Evolutionary conservation across 2,888 invertebrate genomes (phyloP).

Genomic region (Meliscaeva auricollis): DNA sequence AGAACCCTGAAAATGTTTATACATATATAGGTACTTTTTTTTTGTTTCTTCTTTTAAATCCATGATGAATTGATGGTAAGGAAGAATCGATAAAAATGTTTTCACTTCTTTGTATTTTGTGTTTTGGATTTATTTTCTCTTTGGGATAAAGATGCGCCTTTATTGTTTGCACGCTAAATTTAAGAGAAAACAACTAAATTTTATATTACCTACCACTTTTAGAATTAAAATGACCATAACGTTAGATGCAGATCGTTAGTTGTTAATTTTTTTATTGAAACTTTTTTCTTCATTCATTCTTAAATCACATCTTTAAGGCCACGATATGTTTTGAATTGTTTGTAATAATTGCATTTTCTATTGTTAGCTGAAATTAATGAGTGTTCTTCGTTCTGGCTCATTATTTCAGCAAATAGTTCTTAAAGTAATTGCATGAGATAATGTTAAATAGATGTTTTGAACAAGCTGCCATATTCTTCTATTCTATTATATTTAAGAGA

Average conservation of each 20-base stretch:
- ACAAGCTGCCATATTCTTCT: too few relatives aligned
- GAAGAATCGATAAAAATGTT: slow-evolving; percentile 9
- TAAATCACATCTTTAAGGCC: not conserved
- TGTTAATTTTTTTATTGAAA: not conserved
- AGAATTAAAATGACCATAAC: slow-evolving; percentile 16
- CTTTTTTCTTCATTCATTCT: not conserved
- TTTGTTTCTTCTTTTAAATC: not conserved
- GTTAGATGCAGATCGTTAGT: slow-evolving; percentile 33
- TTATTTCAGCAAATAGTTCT: slow-evolving; percentile 9
- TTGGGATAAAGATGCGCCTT: not conserved
- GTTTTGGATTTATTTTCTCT: not conserved
- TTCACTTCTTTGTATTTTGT: slow-evolving; percentile 5
- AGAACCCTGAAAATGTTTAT: not conserved
- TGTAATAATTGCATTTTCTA: slow-evolving; percentile 18
- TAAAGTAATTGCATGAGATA: not conserved
- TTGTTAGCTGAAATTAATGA: slow-evolving; percentile 19
- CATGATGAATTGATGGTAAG: too few relatives aligned
- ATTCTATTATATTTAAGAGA: too few relatives aligned
- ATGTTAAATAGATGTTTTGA: not conserved
- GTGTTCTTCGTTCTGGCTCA: slow-evolving; percentile 24
- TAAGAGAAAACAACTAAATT: too few relatives aligned
- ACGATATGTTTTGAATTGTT: not conserved
- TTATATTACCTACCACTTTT: slow-evolving; percentile 19
- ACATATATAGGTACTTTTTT: not conserved
- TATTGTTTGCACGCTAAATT: too few relatives aligned